Evolutionary conservation across 2,888 invertebrate species (phyloP).

Genomic region (Rhogogaster chlorosoma): DNA sequence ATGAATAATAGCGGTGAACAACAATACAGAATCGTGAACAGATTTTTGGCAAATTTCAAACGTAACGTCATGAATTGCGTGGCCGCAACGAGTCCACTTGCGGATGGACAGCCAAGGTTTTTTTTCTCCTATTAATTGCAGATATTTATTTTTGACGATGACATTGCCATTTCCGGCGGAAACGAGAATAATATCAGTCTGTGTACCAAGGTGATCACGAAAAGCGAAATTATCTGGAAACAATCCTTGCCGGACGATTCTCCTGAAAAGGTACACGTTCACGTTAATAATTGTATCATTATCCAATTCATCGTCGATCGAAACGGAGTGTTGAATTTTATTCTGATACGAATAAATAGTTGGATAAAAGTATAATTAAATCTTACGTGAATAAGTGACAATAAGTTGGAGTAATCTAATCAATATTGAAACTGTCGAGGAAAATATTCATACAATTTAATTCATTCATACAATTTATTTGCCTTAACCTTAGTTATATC

Average conservation of each 20-base stretch:
- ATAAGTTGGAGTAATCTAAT: neutral
- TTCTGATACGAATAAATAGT: neutral
- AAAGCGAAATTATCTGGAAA: slow-evolving; percentile 59
- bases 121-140: slow-evolving; percentile 46
- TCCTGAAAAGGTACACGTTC: slow-evolving; percentile 34
- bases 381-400: neutral
- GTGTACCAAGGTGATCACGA: slow-evolving; percentile 65
- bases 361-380: neutral
- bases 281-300: slow-evolving; percentile 27
- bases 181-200: slow-evolving; percentile 63
- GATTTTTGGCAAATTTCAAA: slow-evolving; percentile 12
- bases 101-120: slow-evolving; percentile 36
- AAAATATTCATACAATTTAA: neutral
- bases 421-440: neutral
- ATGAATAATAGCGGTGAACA: slow-evolving; percentile 15
- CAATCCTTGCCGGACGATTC: slow-evolving; percentile 4
- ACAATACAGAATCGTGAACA: neutral
- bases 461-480: neutral
- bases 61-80: neutral
- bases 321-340: slow-evolving; percentile 20
- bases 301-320: slow-evolving; percentile 6
- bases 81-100: neutral
- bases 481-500: neutral
- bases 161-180: slow-evolving; percentile 69
- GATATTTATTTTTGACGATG: slow-evolving; percentile 49